Percentiles rank a stretch among this genome's conserved stretches.
Conservation (phyloP, 2,797 vertebrate species). For the Tokudaia tokunoshimensis region DNA sequence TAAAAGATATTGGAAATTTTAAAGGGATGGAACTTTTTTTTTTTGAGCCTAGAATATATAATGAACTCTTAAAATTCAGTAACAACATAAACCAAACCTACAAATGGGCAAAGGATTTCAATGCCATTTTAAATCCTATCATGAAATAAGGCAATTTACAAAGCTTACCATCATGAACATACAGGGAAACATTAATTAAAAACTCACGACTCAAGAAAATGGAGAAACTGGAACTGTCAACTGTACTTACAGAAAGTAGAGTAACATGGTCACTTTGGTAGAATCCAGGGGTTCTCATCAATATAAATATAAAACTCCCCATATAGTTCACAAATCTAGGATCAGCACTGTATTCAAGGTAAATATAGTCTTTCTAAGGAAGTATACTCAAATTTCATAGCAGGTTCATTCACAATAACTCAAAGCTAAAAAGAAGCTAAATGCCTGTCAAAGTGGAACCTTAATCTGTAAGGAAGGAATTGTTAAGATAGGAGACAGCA, state of each 20-base stretch:
- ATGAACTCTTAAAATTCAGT: not conserved
- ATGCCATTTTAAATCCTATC: not conserved
- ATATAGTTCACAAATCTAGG: not conserved
- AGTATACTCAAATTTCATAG: not conserved
- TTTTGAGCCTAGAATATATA: not conserved
- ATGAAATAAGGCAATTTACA: not conserved
- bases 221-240: accelerated
- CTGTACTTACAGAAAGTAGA: too few relatives aligned
- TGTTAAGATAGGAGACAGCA: too few relatives aligned
- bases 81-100: not conserved
- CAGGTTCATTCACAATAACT: not conserved
- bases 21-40: too few relatives aligned
- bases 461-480: accelerated
- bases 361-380: not conserved
- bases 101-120: not conserved
- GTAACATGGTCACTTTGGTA: accelerated
- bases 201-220: not conserved
- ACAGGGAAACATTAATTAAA: not conserved
- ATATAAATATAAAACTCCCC: not conserved
- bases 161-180: not conserved
- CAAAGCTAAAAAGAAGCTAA: too few relatives aligned
- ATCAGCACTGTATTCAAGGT: not conserved
- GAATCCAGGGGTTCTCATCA: not conserved
- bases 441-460: not conserved
- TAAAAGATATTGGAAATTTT: too few relatives aligned